These are phyloP conservation scores for Yponomeuta plumbellus DNA, from an alignment of 2,888 invertebrate species.

Conservation along the genomic window DNA sequence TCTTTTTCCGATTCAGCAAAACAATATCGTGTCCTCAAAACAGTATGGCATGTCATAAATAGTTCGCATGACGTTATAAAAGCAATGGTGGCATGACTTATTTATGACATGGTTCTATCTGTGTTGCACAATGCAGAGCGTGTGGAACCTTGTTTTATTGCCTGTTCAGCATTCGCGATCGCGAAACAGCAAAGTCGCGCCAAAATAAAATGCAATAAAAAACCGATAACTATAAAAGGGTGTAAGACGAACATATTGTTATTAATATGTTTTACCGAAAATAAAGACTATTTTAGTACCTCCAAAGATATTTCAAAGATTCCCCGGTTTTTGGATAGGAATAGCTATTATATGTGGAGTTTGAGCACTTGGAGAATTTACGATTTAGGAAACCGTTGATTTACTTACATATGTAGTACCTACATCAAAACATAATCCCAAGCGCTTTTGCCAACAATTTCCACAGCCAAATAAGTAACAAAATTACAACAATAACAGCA, in stretches of 20 bases:
- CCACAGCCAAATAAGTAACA: neutral
- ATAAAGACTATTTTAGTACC: too few relatives aligned
- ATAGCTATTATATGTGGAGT: too few relatives aligned
- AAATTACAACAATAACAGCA: neutral
- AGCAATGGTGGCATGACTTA: constrained; percentile 27
- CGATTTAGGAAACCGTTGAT: too few relatives aligned
- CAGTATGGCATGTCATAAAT: constrained; percentile 32
- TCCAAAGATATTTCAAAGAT: too few relatives aligned
- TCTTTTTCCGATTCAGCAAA: constrained; percentile 10
- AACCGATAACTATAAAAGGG: constrained; percentile 13
- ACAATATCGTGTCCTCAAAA: constrained; percentile 21
- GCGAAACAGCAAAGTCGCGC: constrained; percentile 29
- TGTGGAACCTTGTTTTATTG: constrained; percentile 30
- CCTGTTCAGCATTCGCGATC: constrained; percentile 21
- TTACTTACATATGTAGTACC: too few relatives aligned
- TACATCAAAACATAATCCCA: too few relatives aligned
- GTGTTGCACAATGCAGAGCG: constrained; percentile 22
- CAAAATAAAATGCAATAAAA: constrained; percentile 52
- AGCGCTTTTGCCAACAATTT: neutral
- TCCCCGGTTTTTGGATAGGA: too few relatives aligned
- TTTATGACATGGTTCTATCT: constrained; percentile 32
- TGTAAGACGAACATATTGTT: too few relatives aligned
- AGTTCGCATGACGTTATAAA: constrained; percentile 32
- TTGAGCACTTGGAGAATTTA: too few relatives aligned
- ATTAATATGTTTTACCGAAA: too few relatives aligned